Evolutionary conservation across 2,797 vertebrate species (phyloP), one percentile per base, ranked within the genome.

Genomic region (Cyclura pinguis): DNA sequence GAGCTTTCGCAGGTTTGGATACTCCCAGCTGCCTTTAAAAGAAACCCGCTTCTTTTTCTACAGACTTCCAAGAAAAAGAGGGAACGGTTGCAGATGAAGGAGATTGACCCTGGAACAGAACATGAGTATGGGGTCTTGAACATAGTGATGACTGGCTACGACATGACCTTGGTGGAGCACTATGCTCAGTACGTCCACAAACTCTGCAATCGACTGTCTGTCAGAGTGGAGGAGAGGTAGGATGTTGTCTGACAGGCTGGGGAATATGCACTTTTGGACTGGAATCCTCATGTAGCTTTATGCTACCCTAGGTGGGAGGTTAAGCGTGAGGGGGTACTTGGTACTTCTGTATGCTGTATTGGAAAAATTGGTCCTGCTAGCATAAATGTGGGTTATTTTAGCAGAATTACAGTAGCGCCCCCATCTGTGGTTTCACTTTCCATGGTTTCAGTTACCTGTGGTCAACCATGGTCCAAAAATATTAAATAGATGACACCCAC

Each of bases 141-240:
- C 55, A 95, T 99, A 81, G 96, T 94, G 0, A 94, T 99, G 93
- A 98, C 97, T 0, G 98, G 98, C 18, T 97, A 98, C 0, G 98
- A 99, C 95, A 98, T 99, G 98, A 97, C 97, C 1, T 50, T 98
- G 1, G 98, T 98, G 94, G 99, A 99, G 93, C 97, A 97, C 84
- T 99, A 98, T 92, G 93, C 98, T 10, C 97, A 98, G 90, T 98
- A 98, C 12, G 92, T 99, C 87, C 98, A 99, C 89, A 98, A 97
- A 35, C 96, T 99, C 93, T 99, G 98, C 97, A 98, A 98, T 95
- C 94, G 93, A 0, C 96, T 99, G 27, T 94, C 96, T 24, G 38
- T 99, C 93, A 95, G 83, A 74, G 98, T 99, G 10, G 94, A 91
- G 0, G 98, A 98, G 87, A 98, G 98, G 98, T 99, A 96, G 0